These are phyloP conservation scores for Brenthis hecate DNA, from an alignment of 2,888 invertebrate genomes.

Conservation along the genomic window DNA sequence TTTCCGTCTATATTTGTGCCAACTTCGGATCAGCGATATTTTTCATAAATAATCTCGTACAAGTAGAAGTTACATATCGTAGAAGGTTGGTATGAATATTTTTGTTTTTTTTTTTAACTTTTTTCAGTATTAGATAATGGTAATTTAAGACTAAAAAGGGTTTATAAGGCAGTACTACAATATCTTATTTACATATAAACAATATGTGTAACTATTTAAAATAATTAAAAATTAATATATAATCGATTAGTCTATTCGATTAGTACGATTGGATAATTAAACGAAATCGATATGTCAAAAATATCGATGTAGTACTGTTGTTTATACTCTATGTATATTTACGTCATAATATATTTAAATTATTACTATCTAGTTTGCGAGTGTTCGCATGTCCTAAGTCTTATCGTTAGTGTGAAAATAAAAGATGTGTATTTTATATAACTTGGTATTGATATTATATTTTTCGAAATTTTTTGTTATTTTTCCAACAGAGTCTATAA, in stretches of 20 bases:
- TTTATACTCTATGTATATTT: slow-evolving; percentile 44
- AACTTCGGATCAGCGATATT: slow-evolving; percentile 50
- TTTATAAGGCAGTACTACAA: slow-evolving; percentile 5
- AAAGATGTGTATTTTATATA: slow-evolving; percentile 66
- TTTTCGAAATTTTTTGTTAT: slow-evolving; percentile 65
- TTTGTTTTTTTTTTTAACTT: slow-evolving; percentile 58
- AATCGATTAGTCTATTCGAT: neutral
- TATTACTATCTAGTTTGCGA: slow-evolving; percentile 34
- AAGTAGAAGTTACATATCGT: slow-evolving; percentile 58
- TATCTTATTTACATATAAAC: neutral
- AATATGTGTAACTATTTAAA: neutral
- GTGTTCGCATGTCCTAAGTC: slow-evolving; percentile 43
- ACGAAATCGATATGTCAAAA: neutral
- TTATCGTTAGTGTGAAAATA: slow-evolving; percentile 45
- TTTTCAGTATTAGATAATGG: slow-evolving; percentile 75
- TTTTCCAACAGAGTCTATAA: slow-evolving; percentile 1
- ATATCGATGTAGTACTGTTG: slow-evolving; percentile 4
- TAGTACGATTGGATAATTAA: neutral
- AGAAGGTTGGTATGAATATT: slow-evolving; percentile 64
- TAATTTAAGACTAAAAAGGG: slow-evolving; percentile 3
- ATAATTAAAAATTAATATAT: neutral
- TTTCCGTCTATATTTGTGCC: slow-evolving; percentile 69
- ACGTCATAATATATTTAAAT: slow-evolving; percentile 41
- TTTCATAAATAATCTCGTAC: slow-evolving; percentile 14
- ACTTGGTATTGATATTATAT: slow-evolving; percentile 58